Evolutionary conservation across 2,888 invertebrate genomes (phyloP).

Genomic region (Petrolisthes cinctipes): DNA sequence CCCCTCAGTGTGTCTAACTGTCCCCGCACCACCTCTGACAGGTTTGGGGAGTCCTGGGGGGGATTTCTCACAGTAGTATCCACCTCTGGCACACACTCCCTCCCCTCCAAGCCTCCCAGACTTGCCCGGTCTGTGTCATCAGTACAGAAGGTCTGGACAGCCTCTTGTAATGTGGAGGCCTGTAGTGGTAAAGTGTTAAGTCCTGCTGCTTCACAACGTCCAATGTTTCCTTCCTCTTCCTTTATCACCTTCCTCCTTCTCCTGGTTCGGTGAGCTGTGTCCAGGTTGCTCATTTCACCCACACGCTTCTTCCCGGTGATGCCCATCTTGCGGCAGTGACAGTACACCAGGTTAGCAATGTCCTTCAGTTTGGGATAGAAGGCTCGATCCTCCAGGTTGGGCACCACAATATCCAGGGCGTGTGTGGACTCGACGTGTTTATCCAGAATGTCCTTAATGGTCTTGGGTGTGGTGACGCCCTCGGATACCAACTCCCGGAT

Average conservation of each 20-base stretch:
- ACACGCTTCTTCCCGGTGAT: conserved; percentile 31
- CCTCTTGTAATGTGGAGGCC: conserved; percentile 56
- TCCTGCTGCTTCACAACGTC: not conserved
- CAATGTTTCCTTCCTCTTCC: not conserved
- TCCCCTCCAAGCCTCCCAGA: conserved; percentile 13
- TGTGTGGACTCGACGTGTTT: conserved; percentile 31
- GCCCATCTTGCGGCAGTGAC: conserved; percentile 43
- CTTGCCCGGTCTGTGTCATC: conserved; percentile 47
- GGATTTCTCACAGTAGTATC: conserved; percentile 2
- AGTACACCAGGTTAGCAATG: conserved; percentile 49
- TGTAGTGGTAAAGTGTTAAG: conserved; percentile 29
- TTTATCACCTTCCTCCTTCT: not conserved
- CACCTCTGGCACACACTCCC: conserved; percentile 26
- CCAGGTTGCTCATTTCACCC: conserved; percentile 11
- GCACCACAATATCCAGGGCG: conserved; percentile 37
- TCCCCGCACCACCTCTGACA: conserved; percentile 47
- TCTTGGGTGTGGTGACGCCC: conserved; percentile 47
- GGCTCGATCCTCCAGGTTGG: conserved; percentile 48
- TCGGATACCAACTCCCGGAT: conserved; percentile 32
- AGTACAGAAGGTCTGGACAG: conserved; percentile 55
- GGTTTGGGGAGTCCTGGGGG: not conserved
- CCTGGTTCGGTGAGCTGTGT: conserved; percentile 24
- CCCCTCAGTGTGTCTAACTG: conserved; percentile 44
- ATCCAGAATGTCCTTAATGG: conserved; percentile 38
- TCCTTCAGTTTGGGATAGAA: conserved; percentile 49